Base-by-base conservation (phyloP, 2,797 vertebrate species). In the Thunnus albacares region DNA sequence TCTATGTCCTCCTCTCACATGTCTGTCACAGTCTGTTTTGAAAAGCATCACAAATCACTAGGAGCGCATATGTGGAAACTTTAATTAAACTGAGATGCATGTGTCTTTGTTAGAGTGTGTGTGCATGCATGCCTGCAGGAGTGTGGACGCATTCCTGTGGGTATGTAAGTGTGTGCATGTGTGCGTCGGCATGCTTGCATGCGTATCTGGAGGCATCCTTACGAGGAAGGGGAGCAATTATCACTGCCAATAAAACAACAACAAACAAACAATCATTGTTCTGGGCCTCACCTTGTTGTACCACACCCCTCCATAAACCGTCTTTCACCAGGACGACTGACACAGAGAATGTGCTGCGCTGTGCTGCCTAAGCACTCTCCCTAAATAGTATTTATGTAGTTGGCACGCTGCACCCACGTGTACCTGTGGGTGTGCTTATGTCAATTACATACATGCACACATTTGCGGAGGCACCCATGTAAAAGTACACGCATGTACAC, bases 321-420 rank as follows among this genome's bases (percentile, higher is more conserved):
- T 79, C 75, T 88, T 93, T 83, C 92, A 89, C 89, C 89, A 82
- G 88, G 85, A 88, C 75, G 51, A 91, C 87, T 87, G 90, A 91
- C 86, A 80, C 59, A 7, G 82, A 87, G 87, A 95, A 94, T 93
- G 91, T 95, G 96, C 94, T 95, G 93, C 56, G 93, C 90, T 94
- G 91, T 95, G 94, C 95, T 94, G 92, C 85, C 84, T 94, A 95
- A 95, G 95, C 95, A 95, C 77, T 94, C 93, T 91, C 81, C 81
- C 71, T 82, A 90, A 94, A 93, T 88, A 90, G 89, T 90, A 81
- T 84, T 87, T 76, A 89, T 88, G 77, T 77, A 89, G 91, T 80
- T 66, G 87, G 77, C 85, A 80, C 53, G 41, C 83, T 80, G 87
- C 84, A 70, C 65, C 71, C 83, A 85, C 58, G 69, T 87, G 85